phyloP scores from a whole-genome alignment of 92 coral and sea anemone genomes.

The Nematostella vectensis region DNA sequence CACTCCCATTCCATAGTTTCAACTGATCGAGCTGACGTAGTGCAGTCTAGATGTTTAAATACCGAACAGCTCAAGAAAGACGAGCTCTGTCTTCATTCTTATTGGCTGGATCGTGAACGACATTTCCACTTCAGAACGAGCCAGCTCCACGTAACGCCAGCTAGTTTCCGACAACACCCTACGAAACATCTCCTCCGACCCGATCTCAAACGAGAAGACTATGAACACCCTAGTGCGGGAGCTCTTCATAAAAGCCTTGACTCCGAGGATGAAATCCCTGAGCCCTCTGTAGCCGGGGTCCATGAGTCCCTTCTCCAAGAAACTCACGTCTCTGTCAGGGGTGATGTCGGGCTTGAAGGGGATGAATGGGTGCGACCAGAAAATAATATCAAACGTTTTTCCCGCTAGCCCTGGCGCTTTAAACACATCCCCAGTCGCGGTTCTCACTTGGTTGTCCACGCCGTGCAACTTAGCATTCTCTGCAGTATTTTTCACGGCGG shows the following conservation, averaged over 20 bases:
- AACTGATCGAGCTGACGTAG: too few relatives aligned
- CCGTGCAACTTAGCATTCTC: conserved; percentile 43
- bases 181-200: conserved; percentile 30
- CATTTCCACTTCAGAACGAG: conserved; percentile 20
- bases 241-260: conserved; percentile 33
- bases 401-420: conserved; percentile 24
- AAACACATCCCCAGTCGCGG: conserved; percentile 31
- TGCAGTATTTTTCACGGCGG: conserved; percentile 34
- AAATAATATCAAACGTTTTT: conserved; percentile 35
- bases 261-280: conserved; percentile 39
- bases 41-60: too few relatives aligned
- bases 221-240: conserved; percentile 20
- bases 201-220: conserved; percentile 38
- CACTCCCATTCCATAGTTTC: too few relatives aligned
- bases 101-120: conserved; percentile 9
- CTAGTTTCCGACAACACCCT: conserved; percentile 31
- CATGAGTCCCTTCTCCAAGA: conserved; percentile 35
- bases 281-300: conserved; percentile 39
- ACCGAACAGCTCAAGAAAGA: conserved; percentile 5
- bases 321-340: conserved; percentile 12
- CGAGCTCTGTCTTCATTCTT: conserved; percentile 12
- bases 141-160: conserved; percentile 29
- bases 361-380: conserved; percentile 44
- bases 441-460: conserved; percentile 31
- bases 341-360: conserved; percentile 11